Evolutionary conservation across 2,797 vertebrate species (phyloP).

Genomic region (Cynopterus sphinx): DNA sequence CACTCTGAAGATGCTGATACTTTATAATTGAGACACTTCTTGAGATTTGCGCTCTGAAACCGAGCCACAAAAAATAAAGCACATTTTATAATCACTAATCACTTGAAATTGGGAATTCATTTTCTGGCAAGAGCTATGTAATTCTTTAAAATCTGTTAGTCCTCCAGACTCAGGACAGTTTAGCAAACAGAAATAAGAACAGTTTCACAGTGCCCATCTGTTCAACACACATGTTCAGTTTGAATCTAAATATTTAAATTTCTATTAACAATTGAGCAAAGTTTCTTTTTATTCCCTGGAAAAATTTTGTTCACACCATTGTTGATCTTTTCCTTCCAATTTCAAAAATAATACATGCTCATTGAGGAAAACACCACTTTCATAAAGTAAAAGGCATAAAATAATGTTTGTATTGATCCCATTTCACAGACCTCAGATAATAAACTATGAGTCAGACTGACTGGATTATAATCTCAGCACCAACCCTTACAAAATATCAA

Average conservation of each 20-base stretch:
- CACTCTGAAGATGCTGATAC: background rate
- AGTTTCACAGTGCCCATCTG: slow-evolving; percentile 47
- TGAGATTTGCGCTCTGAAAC: background rate
- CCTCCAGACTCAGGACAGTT: slow-evolving; percentile 49
- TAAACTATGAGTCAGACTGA: background rate
- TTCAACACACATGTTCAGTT: slow-evolving; percentile 33
- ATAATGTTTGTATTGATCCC: background rate
- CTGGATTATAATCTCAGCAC: background rate
- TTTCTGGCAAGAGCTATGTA: slow-evolving; percentile 1
- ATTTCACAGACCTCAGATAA: background rate
- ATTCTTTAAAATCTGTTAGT: slow-evolving; percentile 61
- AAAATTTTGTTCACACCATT: background rate
- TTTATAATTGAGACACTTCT: background rate
- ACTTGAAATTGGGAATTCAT: slow-evolving; percentile 34
- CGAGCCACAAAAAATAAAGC: background rate
- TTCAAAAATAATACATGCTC: slow-evolving; percentile 2
- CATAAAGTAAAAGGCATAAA: background rate
- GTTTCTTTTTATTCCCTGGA: background rate
- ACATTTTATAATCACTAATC: background rate
- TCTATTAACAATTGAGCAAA: background rate
- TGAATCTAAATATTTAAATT: slow-evolving; percentile 50
- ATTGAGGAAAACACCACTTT: background rate
- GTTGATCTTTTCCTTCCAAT: background rate
- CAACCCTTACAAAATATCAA: background rate
- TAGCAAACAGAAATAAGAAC: slow-evolving; percentile 33